These are phyloP conservation scores for Herminia tarsipennalis DNA, from an alignment of 2,888 invertebrate species.

Conservation along the genomic window DNA sequence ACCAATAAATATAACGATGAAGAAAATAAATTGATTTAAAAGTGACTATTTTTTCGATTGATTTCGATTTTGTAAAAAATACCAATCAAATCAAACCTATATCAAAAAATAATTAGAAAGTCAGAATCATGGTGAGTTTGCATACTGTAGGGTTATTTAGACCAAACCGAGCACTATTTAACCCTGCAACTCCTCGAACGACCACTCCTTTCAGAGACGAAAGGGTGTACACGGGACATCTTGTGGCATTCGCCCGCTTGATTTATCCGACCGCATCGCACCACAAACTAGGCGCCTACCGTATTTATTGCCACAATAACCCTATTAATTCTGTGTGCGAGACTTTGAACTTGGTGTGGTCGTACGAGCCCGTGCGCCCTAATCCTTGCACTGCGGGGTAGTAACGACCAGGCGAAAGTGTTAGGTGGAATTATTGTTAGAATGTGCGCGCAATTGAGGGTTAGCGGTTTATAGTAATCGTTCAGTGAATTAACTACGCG, in stretches of 20 bases:
- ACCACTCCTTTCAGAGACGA: slow-evolving; percentile 36
- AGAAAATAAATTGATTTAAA: too few species aligned
- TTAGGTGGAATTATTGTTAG: slow-evolving; percentile 46
- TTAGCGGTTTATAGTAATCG: slow-evolving; percentile 38
- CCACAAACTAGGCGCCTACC: slow-evolving; percentile 77
- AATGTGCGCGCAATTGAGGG: slow-evolving; percentile 43
- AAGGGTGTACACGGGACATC: slow-evolving; percentile 63
- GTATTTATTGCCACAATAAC: slow-evolving; percentile 84
- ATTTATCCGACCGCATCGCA: slow-evolving; percentile 77
- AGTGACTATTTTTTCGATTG: too few species aligned
- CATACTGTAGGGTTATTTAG: too few species aligned
- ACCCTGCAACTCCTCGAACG: slow-evolving; percentile 11
- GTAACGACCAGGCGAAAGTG: slow-evolving; percentile 54
- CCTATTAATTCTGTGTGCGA: slow-evolving; percentile 79
- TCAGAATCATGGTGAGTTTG: not conserved
- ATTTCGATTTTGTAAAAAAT: too few species aligned
- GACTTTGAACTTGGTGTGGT: slow-evolving; percentile 67
- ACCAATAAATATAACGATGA: too few species aligned
- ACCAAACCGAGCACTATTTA: slow-evolving; percentile 3
- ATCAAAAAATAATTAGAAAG: not conserved
- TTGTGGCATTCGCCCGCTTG: slow-evolving; percentile 73
- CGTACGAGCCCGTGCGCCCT: slow-evolving; percentile 39
- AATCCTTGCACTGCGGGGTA: slow-evolving; percentile 52
- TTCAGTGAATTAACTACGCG: slow-evolving; percentile 1
- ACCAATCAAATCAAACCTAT: too few species aligned